Evolutionary conservation across 1,140 invertebrate genomes (phyloP).

Genomic region (Triops longicaudatus): DNA sequence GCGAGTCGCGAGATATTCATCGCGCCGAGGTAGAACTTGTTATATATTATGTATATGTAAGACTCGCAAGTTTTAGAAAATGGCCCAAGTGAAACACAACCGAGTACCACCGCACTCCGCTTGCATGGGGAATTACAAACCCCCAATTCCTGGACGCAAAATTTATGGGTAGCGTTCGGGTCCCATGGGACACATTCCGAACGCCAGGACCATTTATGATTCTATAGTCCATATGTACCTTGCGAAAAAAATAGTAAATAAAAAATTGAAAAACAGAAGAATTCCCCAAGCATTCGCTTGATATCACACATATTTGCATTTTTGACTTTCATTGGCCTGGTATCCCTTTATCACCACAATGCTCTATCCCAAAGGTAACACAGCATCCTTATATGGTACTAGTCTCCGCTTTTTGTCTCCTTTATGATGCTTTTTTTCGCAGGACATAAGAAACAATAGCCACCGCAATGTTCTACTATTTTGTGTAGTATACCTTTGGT

Average conservation of each 20-base stretch:
- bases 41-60: constrained; percentile 3
- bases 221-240: background rate
- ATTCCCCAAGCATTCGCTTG: too few species aligned
- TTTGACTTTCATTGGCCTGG: constrained; percentile 3
- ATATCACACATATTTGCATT: background rate
- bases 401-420: background rate
- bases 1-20: background rate
- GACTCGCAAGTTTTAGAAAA: background rate
- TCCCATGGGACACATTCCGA: background rate
- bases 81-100: background rate
- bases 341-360: background rate
- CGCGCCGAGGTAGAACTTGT: background rate
- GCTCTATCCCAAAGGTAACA: background rate
- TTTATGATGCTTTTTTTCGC: too few species aligned
- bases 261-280: too few species aligned
- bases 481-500: background rate
- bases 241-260: too few species aligned
- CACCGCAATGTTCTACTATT: too few species aligned
- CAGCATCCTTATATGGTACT: background rate
- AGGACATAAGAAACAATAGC: background rate
- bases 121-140: background rate
- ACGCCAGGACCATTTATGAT: background rate
- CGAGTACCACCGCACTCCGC: background rate
- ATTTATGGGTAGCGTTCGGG: background rate
- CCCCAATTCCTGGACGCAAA: background rate